Base-by-base conservation (phyloP, 1,140 invertebrate genomes). In the Akabosia matsudoensis region DNA sequence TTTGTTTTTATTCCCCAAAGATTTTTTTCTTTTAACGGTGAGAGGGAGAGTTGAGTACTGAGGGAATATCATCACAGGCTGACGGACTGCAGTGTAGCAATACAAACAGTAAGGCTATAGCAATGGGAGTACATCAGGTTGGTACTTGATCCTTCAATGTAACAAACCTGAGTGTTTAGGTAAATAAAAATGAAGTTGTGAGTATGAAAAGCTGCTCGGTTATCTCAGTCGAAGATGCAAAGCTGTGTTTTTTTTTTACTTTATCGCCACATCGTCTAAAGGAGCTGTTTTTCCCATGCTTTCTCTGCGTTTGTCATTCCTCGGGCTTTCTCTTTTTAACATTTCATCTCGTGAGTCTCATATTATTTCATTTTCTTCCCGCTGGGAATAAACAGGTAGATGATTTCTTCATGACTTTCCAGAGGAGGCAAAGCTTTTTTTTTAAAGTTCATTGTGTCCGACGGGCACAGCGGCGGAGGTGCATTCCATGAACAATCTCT, bases 341-440 rank as follows among this genome's bases (percentile, higher is more conserved):
- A 45, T 45, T 18, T 18, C 37, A 45, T 56, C 54, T 56, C 54
- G 24, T 56, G 54, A n/a, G 54, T 56, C 54, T 56, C 54, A 56
- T 56, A 56, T 56, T 56, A 56, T 56, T 56, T 56, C 54, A 56
- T 56, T 56, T 56, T 56, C 10, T 56, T 56, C 54, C 54, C 24
- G 54, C 54, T 56, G 54, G 54, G 54, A 56, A 56, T 56, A 56
- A 45, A 56, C 54, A 56, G 54, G 54, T 56, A 56, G 24, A 13
- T n/a, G 14, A 56, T 56, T 56, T 56, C n/a, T 45, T 45, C 37
- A 10, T 45, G 37, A 18, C 37, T 45, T 45, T 45, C 37, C 18
- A 45, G n/a, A n/a, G n/a, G n/a, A n/a, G n/a, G n/a, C n/a, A n/a
- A n/a, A n/a, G n/a, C n/a, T n/a, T n/a, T n/a, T n/a, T n/a, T n/a